Evolutionary conservation across 2,113 vertebrate genomes (phyloP).

Genomic region (Forbesichthys papilliferus): DNA sequence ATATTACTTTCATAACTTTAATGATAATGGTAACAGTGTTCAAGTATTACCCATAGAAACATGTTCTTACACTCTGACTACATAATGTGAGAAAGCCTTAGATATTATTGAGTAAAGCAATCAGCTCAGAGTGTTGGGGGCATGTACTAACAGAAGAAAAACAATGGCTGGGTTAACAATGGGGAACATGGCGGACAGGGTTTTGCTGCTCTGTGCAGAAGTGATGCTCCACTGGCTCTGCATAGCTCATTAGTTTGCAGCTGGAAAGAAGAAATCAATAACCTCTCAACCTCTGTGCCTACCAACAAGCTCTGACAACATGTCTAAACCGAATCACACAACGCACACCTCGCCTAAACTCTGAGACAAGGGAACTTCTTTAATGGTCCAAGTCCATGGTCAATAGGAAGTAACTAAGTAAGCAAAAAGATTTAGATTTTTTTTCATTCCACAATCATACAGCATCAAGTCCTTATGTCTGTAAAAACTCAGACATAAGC

Average conservation of each 20-base stretch:
- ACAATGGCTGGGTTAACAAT: background rate
- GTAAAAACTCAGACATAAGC: too few species aligned
- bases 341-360: background rate
- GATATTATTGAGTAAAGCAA: too few species aligned
- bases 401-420: too few species aligned
- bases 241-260: background rate
- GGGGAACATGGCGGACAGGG: background rate
- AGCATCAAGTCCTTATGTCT: too few species aligned
- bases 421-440: too few species aligned
- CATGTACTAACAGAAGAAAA: background rate
- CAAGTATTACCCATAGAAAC: background rate
- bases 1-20: too few species aligned
- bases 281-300: background rate
- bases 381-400: too few species aligned
- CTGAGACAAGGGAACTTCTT: too few species aligned
- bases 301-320: background rate
- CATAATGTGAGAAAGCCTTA: too few species aligned
- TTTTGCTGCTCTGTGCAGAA: background rate
- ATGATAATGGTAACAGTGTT: background rate
- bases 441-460: too few species aligned
- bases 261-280: background rate
- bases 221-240: constrained; percentile 2
- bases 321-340: background rate
- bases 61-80: background rate
- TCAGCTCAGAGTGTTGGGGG: too few species aligned